A percentile compares a stretch with the other conserved stretches of the same genome.
Conservation (phyloP, 2,888 invertebrate genomes). For the Coenonympha arcania region DNA sequence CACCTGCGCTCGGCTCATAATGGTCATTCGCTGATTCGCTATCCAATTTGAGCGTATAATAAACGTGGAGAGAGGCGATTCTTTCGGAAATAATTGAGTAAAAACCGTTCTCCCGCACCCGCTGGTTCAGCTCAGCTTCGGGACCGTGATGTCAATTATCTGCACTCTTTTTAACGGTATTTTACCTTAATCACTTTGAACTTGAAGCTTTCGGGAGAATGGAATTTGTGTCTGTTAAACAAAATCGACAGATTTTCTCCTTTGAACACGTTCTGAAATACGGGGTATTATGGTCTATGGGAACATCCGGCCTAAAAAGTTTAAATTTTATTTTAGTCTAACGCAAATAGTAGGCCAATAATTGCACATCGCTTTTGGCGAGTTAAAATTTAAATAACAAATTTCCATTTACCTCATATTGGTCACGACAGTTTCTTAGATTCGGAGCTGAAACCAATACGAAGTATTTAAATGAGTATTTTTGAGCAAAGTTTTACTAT, state of each 20-base stretch:
- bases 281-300: too few relatives aligned
- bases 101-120: constrained; percentile 10
- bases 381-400: too few relatives aligned
- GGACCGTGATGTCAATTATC: constrained; percentile 13
- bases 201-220: not conserved
- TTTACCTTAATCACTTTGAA: constrained; percentile 7
- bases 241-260: not conserved
- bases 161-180: constrained; percentile 5
- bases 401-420: too few relatives aligned
- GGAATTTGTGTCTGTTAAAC: not conserved
- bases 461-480: too few relatives aligned
- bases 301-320: too few relatives aligned
- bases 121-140: constrained; percentile 8
- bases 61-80: constrained; percentile 13
- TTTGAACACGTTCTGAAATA: too few relatives aligned
- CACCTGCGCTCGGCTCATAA: constrained; percentile 14
- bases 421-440: too few relatives aligned
- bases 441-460: too few relatives aligned
- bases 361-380: too few relatives aligned
- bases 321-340: too few relatives aligned
- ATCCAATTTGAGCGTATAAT: constrained; percentile 16
- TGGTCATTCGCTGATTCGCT: constrained; percentile 11
- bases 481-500: too few relatives aligned
- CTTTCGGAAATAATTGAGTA: constrained; percentile 16
- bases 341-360: too few relatives aligned